Evolutionary conservation across 2,888 invertebrate species (phyloP).

Genomic region (Limnephilus auricula): DNA sequence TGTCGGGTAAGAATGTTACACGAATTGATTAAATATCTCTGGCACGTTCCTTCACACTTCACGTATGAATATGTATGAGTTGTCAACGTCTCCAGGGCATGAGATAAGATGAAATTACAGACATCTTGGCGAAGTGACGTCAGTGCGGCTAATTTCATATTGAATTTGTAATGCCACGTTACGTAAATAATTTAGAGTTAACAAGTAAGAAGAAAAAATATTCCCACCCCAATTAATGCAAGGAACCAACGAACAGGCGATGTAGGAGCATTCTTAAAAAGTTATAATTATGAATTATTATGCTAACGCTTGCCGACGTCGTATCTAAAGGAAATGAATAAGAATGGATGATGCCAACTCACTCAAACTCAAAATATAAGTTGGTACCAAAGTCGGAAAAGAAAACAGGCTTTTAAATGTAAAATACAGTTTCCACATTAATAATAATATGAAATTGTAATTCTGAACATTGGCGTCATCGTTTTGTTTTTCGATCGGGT

Average conservation of each 20-base stretch:
- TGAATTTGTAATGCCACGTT: neutral
- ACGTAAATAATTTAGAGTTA: neutral
- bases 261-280: no score
- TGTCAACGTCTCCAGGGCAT: neutral
- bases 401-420: no score
- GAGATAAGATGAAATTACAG: neutral
- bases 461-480: neutral
- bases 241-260: no score
- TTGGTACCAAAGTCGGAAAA: neutral
- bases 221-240: neutral
- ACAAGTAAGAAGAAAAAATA: neutral
- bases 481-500: neutral
- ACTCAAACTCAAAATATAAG: neutral
- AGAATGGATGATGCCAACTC: neutral
- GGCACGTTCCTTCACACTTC: neutral
- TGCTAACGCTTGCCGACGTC: no score
- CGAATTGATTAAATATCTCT: neutral
- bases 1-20: neutral
- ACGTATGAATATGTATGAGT: neutral
- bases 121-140: neutral
- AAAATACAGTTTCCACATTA: neutral
- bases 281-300: no score
- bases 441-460: neutral
- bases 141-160: neutral
- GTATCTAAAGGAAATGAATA: neutral